phyloP scores from a whole-genome alignment of 2,888 invertebrate genomes.

The Steromphala cineraria region DNA sequence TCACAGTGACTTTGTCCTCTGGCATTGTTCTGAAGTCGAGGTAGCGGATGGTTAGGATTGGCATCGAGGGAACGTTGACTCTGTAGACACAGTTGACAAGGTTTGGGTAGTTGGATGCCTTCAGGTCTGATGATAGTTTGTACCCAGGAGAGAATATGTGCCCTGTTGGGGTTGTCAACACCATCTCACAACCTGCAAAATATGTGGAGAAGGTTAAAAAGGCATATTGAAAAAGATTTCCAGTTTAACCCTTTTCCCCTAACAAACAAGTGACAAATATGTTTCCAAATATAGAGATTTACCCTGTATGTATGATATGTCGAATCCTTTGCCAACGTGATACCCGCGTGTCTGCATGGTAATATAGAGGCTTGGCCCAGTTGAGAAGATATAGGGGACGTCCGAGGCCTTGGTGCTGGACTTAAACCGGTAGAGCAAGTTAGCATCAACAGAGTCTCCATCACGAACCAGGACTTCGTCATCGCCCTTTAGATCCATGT shows the following conservation, averaged over 20 bases:
- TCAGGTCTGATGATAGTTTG: constrained; percentile 17
- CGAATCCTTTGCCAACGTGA: constrained; percentile 41
- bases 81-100: constrained; percentile 12
- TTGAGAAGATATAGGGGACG: constrained; percentile 45
- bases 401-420: constrained; percentile 27
- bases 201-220: too few species aligned
- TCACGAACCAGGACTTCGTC: constrained; percentile 52
- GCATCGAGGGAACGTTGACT: constrained; percentile 16
- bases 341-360: constrained; percentile 45
- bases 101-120: constrained; percentile 26
- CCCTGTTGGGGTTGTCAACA: constrained; percentile 41
- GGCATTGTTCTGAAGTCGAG: not conserved
- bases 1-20: constrained; percentile 25
- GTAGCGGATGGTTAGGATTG: constrained; percentile 27
- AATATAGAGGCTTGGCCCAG: constrained; percentile 51
- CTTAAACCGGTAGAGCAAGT: constrained; percentile 27
- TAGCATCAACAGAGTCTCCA: constrained; percentile 43
- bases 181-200: constrained; percentile 46
- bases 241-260: too few species aligned
- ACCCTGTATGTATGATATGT: constrained; percentile 57
- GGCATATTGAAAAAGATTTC: too few species aligned
- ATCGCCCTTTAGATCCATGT: constrained; percentile 42
- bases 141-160: constrained; percentile 55
- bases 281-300: not conserved
- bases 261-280: too few species aligned